Evolutionary conservation across 2,888 invertebrate species (phyloP).

Genomic region (Lepidocyrtinus sp.): DNA sequence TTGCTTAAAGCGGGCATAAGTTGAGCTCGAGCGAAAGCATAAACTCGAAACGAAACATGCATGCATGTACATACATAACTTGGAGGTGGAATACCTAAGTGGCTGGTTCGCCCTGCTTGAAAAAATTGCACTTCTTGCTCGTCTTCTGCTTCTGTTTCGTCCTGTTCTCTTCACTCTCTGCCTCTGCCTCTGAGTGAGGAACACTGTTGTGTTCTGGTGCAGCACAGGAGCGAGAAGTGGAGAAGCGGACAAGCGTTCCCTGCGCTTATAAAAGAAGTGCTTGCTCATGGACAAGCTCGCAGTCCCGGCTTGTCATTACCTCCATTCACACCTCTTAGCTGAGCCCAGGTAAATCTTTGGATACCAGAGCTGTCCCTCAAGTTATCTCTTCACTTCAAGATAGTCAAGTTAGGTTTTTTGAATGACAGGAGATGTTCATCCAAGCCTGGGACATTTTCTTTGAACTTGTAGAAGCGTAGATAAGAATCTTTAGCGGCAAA

Average conservation of each 20-base stretch:
- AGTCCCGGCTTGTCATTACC: constrained; percentile 59
- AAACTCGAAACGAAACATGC: not conserved
- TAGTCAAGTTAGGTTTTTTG: not conserved
- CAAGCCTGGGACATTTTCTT: not conserved
- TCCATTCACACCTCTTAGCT: constrained; percentile 17
- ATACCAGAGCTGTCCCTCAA: not conserved
- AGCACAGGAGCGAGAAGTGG: not conserved
- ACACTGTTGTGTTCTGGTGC: not conserved
- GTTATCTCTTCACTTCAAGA: not conserved
- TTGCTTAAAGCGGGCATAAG: not conserved
- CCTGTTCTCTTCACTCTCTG: not conserved
- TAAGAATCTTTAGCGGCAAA: not conserved
- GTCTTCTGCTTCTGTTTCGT: not conserved
- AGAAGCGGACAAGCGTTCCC: not conserved
- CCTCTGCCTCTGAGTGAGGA: no score
- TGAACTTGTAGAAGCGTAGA: not conserved
- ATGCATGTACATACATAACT: not conserved
- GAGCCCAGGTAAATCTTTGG: not conserved
- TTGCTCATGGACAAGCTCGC: constrained; percentile 47
- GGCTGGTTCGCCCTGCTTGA: not conserved
- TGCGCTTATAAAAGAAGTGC: constrained; percentile 41
- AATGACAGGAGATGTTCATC: not conserved
- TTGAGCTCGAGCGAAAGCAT: not conserved
- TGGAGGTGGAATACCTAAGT: no score
- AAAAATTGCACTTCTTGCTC: not conserved